These are phyloP conservation scores for Amniataba percoides DNA, from an alignment of 2,797 vertebrate species.

Conservation along the genomic window DNA sequence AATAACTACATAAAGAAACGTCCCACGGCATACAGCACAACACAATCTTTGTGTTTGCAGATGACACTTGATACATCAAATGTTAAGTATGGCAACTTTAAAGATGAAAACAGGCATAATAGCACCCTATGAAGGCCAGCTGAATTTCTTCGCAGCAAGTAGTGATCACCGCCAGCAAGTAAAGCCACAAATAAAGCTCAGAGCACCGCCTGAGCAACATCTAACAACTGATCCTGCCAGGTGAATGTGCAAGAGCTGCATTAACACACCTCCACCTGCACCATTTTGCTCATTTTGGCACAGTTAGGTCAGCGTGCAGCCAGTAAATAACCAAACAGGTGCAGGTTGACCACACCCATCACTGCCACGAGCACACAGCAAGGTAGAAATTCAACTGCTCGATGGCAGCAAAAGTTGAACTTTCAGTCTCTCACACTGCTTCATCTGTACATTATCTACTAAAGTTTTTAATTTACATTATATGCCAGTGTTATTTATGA, in stretches of 20 bases:
- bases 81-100: background rate
- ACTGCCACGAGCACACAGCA: background rate
- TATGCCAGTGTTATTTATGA: constrained; percentile 26
- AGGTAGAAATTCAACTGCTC: background rate
- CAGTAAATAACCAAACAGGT: constrained; percentile 24
- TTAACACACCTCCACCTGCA: constrained; percentile 12
- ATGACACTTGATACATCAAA: background rate
- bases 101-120: background rate
- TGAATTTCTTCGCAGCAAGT: background rate
- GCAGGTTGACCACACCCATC: constrained; percentile 23
- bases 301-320: background rate
- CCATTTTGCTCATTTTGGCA: constrained; percentile 4
- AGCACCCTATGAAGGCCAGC: background rate
- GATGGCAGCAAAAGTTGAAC: background rate
- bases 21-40: background rate
- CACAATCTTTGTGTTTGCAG: background rate
- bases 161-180: background rate
- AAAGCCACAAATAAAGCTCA: constrained; percentile 5
- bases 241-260: constrained; percentile 13
- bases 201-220: background rate
- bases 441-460: constrained; percentile 10
- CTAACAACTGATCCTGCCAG: background rate
- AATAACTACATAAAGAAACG: constrained; percentile 2
- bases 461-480: constrained; percentile 31
- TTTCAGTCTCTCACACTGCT: constrained; percentile 1